Base-by-base conservation (phyloP, 2,797 vertebrate species). In the Hypotaenidia philippensis region DNA sequence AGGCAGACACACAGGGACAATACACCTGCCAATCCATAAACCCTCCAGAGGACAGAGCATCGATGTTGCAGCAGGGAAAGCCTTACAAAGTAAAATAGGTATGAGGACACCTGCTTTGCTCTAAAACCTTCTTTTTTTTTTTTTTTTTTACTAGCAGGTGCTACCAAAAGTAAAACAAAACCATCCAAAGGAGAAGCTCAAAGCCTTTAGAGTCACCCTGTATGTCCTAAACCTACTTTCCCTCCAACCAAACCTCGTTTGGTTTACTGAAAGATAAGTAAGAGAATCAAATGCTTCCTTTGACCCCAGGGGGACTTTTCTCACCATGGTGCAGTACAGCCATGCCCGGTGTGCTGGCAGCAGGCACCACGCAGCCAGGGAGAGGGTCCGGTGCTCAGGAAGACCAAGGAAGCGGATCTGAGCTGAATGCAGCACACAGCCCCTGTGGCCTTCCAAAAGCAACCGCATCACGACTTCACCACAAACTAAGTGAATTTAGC, bases 341-440 rank as follows among this genome's bases (percentile, higher is more conserved):
- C 4, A 1, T 7, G 0, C 6, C 0, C 4, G 10, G 12, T 18
- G 13, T 29, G 29, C n/a, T 50, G 55, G 14, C 61, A 83, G 34
- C 52, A 34, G 56, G 68, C 61, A 71, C 8, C 41, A 27, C 0
- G 0, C 0, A 14, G 52, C 7, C 49, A 50, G 49, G 44, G 41
- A 22, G 17, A 77, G 32, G 2, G 8, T 13, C 40, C 38, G 22
- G 11, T 57, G 50, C 32, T 61, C 52, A 36, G 31, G 40, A 47
- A 68, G 34, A 32, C 29, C 23, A 56, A 53, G 0, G 21, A 85
- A 38, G 34, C n/a, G 26, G 27, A 55, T 23, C 29, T 0, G 1
- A 64, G 64, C 22, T 1, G 0, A 89, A 75, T 0, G 0, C 68
- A 71, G 66, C 40, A 56, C 0, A 0, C 17, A 86, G 50, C 50